phyloP scores from a whole-genome alignment of 2,113 vertebrate species.

The Nipponia nippon region DNA sequence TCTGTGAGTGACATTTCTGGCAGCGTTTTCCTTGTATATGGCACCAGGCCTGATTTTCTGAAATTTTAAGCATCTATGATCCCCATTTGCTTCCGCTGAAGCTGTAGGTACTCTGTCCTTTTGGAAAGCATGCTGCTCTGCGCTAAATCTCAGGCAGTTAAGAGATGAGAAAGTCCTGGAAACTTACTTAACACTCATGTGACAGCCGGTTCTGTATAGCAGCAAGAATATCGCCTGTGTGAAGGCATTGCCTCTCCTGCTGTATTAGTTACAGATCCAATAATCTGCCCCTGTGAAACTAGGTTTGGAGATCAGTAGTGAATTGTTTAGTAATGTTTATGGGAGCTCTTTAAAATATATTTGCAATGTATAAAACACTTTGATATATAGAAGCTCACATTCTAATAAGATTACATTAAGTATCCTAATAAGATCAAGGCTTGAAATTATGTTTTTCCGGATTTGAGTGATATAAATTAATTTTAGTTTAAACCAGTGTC shows the following conservation, averaged over 20 bases:
- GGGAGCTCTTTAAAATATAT: constrained; percentile 55
- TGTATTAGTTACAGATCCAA: not conserved
- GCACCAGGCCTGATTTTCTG: constrained; percentile 50
- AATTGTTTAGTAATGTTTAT: constrained; percentile 53
- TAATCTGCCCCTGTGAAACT: constrained; percentile 33
- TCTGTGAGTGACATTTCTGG: constrained; percentile 61
- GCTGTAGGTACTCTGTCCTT: constrained; percentile 28
- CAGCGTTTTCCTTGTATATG: not conserved
- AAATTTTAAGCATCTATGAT: constrained; percentile 44
- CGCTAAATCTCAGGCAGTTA: constrained; percentile 24
- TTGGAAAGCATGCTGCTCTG: constrained; percentile 19
- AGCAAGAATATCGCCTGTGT: not conserved
- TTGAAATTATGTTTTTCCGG: constrained; percentile 67
- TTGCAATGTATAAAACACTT: constrained; percentile 57
- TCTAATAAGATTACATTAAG: constrained; percentile 67
- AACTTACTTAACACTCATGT: not conserved
- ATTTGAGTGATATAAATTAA: constrained; percentile 67
- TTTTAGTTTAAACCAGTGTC: constrained; percentile 54
- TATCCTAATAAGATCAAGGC: constrained; percentile 65
- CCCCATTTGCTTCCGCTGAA: constrained; percentile 29
- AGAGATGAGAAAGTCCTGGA: constrained; percentile 34
- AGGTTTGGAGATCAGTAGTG: constrained; percentile 22
- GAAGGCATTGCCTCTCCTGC: not conserved
- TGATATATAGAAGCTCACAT: constrained; percentile 59
- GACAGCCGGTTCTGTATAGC: not conserved